Percentiles rank a stretch among this genome's conserved stretches.
phyloP scores from a whole-genome alignment of 2,888 invertebrate genomes.

The Isoperla grammatica region DNA sequence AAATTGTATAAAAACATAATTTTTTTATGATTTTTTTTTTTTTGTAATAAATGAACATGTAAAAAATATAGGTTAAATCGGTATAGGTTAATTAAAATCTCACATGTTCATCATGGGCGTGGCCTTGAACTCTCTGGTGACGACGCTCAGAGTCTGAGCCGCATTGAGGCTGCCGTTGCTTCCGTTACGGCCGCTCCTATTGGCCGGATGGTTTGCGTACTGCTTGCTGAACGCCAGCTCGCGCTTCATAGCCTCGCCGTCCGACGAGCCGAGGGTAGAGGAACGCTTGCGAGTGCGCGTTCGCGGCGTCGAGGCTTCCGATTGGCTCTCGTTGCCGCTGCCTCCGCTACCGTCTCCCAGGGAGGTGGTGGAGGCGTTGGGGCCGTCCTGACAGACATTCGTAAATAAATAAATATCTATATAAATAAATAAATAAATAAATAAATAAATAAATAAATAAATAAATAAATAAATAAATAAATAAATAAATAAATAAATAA shows the following conservation, averaged over 20 bases:
- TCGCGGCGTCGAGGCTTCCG: neutral
- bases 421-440: too few species aligned
- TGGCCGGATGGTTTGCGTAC: slow-evolving; percentile 14
- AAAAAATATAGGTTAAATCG: too few species aligned
- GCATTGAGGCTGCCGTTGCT: slow-evolving; percentile 13
- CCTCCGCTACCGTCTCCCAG: slow-evolving; percentile 38
- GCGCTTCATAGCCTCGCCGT: slow-evolving; percentile 33
- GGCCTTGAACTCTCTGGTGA: slow-evolving; percentile 12
- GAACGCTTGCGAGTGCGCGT: slow-evolving; percentile 27
- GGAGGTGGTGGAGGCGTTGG: neutral
- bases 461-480: too few species aligned
- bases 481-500: too few species aligned
- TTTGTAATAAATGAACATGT: too few species aligned
- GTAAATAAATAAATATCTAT: too few species aligned
- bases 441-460: too few species aligned
- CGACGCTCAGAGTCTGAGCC: neutral
- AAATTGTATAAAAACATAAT: too few species aligned
- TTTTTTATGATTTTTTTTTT: too few species aligned
- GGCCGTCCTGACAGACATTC: slow-evolving; percentile 6
- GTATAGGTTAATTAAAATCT: too few species aligned
- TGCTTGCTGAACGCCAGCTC: slow-evolving; percentile 29
- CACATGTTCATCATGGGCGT: slow-evolving; percentile 84
- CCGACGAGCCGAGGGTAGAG: slow-evolving; percentile 34
- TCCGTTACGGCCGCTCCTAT: neutral
- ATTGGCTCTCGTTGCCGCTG: slow-evolving; percentile 33